Evolutionary conservation across 2,113 vertebrate species (phyloP).

Genomic region (Pipra filicauda): DNA sequence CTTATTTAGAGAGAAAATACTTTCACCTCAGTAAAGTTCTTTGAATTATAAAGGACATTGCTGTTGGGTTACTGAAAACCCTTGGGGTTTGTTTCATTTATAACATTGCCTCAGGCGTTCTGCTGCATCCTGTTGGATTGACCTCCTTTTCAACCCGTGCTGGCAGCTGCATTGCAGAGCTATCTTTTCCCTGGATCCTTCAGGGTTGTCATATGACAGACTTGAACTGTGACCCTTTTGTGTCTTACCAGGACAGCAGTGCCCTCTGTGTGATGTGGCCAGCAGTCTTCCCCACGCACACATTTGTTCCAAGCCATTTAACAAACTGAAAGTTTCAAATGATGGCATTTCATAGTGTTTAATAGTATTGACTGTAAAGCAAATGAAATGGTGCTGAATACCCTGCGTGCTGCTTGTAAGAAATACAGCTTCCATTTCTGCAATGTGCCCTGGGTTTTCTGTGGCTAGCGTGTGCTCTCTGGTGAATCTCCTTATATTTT

Average conservation of each 20-base stretch:
- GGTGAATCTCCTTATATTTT: conserved; percentile 1
- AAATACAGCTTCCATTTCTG: conserved; percentile 49
- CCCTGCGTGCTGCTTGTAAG: conserved; percentile 22
- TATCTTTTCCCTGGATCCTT: conserved; percentile 74
- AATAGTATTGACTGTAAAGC: conserved; percentile 49
- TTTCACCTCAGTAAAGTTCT: conserved; percentile 72
- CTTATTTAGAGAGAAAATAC: conserved; percentile 61
- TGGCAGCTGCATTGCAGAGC: conserved; percentile 78
- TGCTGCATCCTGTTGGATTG: conserved; percentile 89
- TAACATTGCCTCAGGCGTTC: conserved; percentile 78
- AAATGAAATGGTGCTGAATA: conserved; percentile 45
- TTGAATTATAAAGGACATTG: conserved; percentile 79
- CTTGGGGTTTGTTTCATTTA: conserved; percentile 91
- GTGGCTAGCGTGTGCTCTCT: not conserved
- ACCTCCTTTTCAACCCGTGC: conserved; percentile 89
- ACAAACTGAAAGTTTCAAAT: conserved; percentile 59
- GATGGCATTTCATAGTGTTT: conserved; percentile 39
- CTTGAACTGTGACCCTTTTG: conserved; percentile 82
- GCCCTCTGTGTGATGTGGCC: conserved; percentile 59
- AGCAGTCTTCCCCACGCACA: conserved; percentile 39
- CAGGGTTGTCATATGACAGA: conserved; percentile 78
- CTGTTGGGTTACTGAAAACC: conserved; percentile 74
- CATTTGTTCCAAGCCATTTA: conserved; percentile 59
- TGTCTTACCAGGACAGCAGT: conserved; percentile 66
- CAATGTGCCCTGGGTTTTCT: conserved; percentile 26